Percentiles rank a stretch among this genome's conserved stretches.
phyloP scores from a whole-genome alignment of 2,797 vertebrate species.

The Perdix hodgsoniae region DNA sequence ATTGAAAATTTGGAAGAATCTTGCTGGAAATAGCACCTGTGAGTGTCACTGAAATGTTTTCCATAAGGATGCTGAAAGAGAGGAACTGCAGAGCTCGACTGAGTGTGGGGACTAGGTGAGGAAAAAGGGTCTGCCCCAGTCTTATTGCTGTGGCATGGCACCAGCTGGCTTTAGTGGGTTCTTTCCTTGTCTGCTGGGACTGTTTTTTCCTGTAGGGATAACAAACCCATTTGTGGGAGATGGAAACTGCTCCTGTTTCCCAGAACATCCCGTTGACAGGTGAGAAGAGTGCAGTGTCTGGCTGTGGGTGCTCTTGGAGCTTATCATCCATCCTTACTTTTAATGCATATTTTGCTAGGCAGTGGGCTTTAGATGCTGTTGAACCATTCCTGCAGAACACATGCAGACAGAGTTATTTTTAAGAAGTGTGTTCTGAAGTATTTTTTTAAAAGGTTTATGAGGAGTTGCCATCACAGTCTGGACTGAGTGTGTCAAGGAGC shows the following conservation, averaged over 20 bases:
- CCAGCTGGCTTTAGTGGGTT: neutral
- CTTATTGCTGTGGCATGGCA: neutral
- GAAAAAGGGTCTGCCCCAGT: neutral
- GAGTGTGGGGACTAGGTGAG: neutral
- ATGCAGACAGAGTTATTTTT: neutral
- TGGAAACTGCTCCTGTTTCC: neutral
- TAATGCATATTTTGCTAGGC: neutral
- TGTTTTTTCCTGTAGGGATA: neutral
- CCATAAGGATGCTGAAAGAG: neutral
- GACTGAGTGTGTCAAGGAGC: neutral
- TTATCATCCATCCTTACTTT: neutral
- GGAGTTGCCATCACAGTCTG: neutral
- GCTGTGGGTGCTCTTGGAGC: neutral
- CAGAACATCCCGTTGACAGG: neutral
- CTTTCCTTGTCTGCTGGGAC: neutral
- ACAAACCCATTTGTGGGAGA: neutral
- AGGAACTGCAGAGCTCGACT: neutral
- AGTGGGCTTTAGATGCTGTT: slow-evolving; percentile 17
- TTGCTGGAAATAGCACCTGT: slow-evolving; percentile 35
- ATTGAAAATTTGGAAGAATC: neutral
- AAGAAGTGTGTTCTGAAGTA: neutral
- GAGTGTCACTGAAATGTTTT: neutral
- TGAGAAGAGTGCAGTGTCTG: slow-evolving; percentile 12
- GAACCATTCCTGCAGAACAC: neutral
- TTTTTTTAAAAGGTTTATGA: neutral